phyloP scores from a whole-genome alignment of 2,113 vertebrate genomes.

The Passer domesticus region DNA sequence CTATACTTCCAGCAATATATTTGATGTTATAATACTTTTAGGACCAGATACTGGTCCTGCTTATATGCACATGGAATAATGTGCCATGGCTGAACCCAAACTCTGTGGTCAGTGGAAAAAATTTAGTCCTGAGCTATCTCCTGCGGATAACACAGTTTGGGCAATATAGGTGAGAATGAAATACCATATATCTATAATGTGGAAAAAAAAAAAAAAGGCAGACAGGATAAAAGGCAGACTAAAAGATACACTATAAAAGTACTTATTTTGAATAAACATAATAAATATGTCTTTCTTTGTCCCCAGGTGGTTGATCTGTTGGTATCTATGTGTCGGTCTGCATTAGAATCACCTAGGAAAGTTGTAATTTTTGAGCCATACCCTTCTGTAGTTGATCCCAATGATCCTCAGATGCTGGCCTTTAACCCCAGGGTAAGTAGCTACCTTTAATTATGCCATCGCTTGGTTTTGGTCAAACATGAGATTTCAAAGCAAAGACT shows the following conservation, averaged over 20 bases:
- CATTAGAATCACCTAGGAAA: constrained; percentile 89
- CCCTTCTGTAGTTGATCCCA: constrained; percentile 91
- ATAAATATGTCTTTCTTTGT: not conserved
- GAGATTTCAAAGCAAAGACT: not conserved
- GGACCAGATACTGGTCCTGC: not conserved
- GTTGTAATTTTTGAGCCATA: constrained; percentile 94
- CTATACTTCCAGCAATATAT: not conserved
- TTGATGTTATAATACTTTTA: not conserved
- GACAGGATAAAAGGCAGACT: not conserved
- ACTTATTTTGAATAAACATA: not conserved
- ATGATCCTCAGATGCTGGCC: constrained; percentile 87
- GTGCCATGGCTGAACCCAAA: not conserved
- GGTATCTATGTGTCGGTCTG: constrained; percentile 91
- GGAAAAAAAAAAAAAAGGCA: not conserved
- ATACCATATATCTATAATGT: not conserved
- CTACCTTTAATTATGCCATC: not conserved
- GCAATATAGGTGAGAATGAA: not conserved
- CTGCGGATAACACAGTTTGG: accelerated
- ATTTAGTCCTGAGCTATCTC: not conserved
- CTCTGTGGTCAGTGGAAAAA: not conserved
- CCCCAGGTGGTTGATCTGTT: constrained; percentile 87
- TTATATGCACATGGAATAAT: not conserved
- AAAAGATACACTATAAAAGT: not conserved
- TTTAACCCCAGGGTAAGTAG: constrained; percentile 88
- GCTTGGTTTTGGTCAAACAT: not conserved